Conservation (phyloP, 2,888 invertebrate genomes). For the Mythimna loreyi region DNA sequence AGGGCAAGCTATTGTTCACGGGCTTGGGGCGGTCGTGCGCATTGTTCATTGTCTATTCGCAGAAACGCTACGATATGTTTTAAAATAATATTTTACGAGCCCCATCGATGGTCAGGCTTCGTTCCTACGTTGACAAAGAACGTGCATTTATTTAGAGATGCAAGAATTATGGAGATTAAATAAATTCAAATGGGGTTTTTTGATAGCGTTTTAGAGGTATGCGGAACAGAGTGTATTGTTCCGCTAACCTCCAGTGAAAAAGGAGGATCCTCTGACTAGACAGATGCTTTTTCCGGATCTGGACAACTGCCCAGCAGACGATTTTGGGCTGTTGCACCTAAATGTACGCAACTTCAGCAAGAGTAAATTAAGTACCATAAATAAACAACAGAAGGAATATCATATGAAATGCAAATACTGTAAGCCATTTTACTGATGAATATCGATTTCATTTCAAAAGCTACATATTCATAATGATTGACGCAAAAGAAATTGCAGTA, state of each 20-base stretch:
- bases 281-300: no score
- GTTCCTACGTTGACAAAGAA: constrained; percentile 62
- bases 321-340: no score
- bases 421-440: not conserved
- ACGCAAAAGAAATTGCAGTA: no score
- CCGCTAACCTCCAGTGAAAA: no score
- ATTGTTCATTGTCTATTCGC: constrained; percentile 85
- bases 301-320: no score
- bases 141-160: constrained; percentile 52
- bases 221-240: no score
- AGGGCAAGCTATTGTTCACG: constrained; percentile 76
- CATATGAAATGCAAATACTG: not conserved
- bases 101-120: constrained; percentile 57
- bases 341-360: not conserved
- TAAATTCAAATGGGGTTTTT: constrained; percentile 18
- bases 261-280: no score
- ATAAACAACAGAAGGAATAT: not conserved
- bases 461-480: not conserved
- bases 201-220: not conserved
- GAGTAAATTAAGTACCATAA: no score
- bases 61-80: constrained; percentile 72
- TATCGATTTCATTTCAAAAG: not conserved
- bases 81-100: constrained; percentile 74
- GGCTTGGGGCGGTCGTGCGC: constrained; percentile 79
- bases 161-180: constrained; percentile 32